These are phyloP conservation scores for Steinernema scapterisci DNA, from an alignment of 2,888 invertebrate genomes.

Conservation along the genomic window DNA sequence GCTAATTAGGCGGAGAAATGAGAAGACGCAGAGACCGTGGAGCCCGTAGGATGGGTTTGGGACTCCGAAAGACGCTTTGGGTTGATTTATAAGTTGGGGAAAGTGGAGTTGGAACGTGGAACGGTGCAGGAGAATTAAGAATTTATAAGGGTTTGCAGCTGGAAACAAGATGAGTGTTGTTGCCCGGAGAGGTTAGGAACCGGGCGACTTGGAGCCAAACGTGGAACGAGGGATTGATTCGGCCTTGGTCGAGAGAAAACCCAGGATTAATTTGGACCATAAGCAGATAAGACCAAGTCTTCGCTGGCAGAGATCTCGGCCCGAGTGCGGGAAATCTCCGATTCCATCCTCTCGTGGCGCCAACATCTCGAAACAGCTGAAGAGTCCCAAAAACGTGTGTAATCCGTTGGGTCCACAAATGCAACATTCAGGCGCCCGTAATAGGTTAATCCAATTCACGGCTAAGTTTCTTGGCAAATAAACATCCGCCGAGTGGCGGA, in stretches of 20 bases:
- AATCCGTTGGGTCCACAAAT: constrained; percentile 19
- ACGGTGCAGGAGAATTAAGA: neutral
- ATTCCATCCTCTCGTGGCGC: neutral
- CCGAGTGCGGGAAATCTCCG: neutral
- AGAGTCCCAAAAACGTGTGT: neutral
- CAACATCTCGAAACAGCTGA: constrained; percentile 7
- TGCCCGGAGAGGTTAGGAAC: too few species aligned
- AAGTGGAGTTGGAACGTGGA: neutral
- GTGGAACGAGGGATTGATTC: too few species aligned
- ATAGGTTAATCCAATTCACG: constrained; percentile 29
- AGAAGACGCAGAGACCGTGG: too few species aligned
- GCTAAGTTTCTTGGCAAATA: constrained; percentile 29
- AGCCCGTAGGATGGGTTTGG: neutral
- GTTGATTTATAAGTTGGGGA: too few species aligned
- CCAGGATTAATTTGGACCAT: too few species aligned
- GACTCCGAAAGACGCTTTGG: neutral
- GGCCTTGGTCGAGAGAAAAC: too few species aligned
- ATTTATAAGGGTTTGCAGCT: too few species aligned
- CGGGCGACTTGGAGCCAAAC: too few species aligned
- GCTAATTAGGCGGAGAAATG: constrained; percentile 30
- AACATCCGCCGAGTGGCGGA: constrained; percentile 23
- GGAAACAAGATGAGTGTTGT: too few species aligned
- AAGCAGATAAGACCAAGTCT: too few species aligned
- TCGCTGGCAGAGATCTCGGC: too few species aligned
- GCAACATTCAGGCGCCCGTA: constrained; percentile 27